phyloP scores from a whole-genome alignment of 2,113 vertebrate species.

The Harpagus bidentatus region DNA sequence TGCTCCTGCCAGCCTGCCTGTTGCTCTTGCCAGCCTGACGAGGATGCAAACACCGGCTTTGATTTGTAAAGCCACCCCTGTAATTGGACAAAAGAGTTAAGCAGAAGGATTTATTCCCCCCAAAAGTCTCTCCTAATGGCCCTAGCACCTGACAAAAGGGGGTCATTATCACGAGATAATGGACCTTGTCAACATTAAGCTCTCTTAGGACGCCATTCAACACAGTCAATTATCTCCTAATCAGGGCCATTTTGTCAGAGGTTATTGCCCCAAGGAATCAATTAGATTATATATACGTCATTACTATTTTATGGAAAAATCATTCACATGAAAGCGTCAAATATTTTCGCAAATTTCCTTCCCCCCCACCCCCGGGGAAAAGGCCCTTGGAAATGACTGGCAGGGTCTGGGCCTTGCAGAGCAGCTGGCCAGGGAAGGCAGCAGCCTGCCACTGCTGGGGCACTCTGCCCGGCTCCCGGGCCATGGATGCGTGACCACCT shows the following conservation, averaged over 20 bases:
- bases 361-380: neutral
- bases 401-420: neutral
- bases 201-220: slow-evolving; percentile 66
- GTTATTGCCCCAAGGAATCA: slow-evolving; percentile 79
- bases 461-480: neutral
- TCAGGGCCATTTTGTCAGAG: slow-evolving; percentile 78
- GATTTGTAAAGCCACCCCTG: slow-evolving; percentile 30
- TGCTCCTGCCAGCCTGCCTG: neutral
- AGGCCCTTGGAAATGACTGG: neutral
- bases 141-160: slow-evolving; percentile 69
- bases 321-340: slow-evolving; percentile 66
- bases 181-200: slow-evolving; percentile 72
- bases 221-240: slow-evolving; percentile 78
- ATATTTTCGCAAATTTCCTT: neutral
- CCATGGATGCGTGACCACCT: neutral
- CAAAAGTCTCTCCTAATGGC: slow-evolving; percentile 43
- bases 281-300: slow-evolving; percentile 70
- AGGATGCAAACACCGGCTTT: neutral
- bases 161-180: slow-evolving; percentile 73
- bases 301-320: slow-evolving; percentile 74
- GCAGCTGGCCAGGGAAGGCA: neutral
- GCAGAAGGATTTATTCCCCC: slow-evolving; percentile 63
- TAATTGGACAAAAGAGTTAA: slow-evolving; percentile 57
- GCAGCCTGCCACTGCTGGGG: neutral
- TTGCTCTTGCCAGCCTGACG: neutral